Evolutionary conservation across 2,888 invertebrate species (phyloP).

Genomic region (Atethmia centrago): DNA sequence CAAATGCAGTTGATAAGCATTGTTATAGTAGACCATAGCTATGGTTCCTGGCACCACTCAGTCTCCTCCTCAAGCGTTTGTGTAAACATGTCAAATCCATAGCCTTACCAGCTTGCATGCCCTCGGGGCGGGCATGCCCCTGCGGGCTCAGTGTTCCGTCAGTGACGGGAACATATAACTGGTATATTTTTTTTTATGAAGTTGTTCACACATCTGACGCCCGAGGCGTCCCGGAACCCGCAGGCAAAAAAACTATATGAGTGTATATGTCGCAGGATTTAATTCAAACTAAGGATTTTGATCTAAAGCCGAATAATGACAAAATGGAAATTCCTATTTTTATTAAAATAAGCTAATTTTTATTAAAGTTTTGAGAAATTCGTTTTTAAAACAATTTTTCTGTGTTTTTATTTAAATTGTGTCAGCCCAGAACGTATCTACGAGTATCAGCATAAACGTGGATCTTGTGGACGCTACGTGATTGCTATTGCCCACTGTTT

Average conservation of each 20-base stretch:
- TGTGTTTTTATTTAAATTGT: neutral
- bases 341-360: neutral
- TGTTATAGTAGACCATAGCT: neutral
- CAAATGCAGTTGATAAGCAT: slow-evolving; percentile 8
- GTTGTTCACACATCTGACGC: neutral
- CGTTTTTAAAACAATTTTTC: neutral
- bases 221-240: neutral
- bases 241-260: too few relatives aligned
- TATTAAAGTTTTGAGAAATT: neutral
- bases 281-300: neutral
- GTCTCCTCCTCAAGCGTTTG: neutral
- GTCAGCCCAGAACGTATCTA: neutral
- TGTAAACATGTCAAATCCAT: neutral
- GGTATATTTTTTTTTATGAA: neutral
- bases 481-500: neutral
- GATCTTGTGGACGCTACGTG: neutral
- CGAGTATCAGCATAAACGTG: neutral
- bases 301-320: neutral
- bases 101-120: too few relatives aligned
- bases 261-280: neutral
- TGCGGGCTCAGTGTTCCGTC: neutral
- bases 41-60: neutral
- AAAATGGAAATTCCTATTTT: neutral
- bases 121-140: too few relatives aligned
- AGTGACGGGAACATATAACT: neutral